Evolutionary conservation across 1,140 invertebrate genomes (phyloP), one percentile per base, ranked within the genome.

Genomic region (Schlechtendalia chinensis): DNA sequence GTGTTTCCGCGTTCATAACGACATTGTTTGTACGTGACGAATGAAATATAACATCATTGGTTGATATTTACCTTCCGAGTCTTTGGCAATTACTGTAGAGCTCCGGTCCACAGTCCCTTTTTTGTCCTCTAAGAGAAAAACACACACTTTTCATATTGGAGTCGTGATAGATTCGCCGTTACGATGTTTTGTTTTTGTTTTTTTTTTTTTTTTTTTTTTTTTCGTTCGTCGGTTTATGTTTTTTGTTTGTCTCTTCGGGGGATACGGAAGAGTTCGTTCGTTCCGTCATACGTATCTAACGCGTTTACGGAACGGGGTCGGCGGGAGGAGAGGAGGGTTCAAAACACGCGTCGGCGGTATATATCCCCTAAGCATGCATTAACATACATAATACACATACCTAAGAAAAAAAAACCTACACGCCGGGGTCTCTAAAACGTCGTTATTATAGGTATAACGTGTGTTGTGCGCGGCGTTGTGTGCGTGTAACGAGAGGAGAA

Each of bases 41-140:
- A 50, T 27, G 53, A n/a, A 53, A 27, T 53, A 22, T 14, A 59
- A 24, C 63, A 59, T 79, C 56, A 27, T 77, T 77, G n/a, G 74
- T 69, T 53, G 59, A 75, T 61, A 83, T 84, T 92, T 93, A 90
- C 93, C 94, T 93, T 94, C 92, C 84, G 93, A 92, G 85, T 96
- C 94, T 91, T 95, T 95, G 86, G 93, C 94, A 88, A 96, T 95
- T 85, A 96, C 94, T 85, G 94, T 96, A 87, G 93, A 94, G 87
- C 93, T 94, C 87, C 94, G 91, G 89, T 96, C 94, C 87, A 95
- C 94, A 85, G 92, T 93, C 88, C 89, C 90, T 88, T 95, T 95
- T 77, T 94, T 94, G 89, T 95, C 93, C 89, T 94, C 91, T 92
- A 74, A 80, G 65, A 82, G 54, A 82, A 82, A 82, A 82, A 59